These are phyloP conservation scores for Dicyrtomina minuta DNA, from an alignment of 2,888 invertebrate genomes.

Conservation along the genomic window DNA sequence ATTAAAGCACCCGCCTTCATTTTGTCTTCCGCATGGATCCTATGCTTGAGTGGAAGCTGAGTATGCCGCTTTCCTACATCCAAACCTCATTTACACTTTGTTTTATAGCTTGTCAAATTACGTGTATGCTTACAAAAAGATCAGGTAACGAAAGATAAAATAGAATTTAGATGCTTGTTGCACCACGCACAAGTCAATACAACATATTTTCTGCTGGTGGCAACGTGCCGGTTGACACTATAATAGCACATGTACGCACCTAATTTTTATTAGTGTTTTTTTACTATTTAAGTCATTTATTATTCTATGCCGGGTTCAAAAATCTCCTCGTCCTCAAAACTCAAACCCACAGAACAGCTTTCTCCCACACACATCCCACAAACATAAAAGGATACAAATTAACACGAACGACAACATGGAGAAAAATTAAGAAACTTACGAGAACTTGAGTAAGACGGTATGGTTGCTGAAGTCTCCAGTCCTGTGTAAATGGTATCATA, in stretches of 20 bases:
- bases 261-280: slow-evolving; percentile 1
- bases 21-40: background rate
- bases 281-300: background rate
- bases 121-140: slow-evolving; percentile 9
- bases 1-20: slow-evolving; percentile 15
- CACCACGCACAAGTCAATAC: background rate
- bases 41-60: background rate
- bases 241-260: background rate
- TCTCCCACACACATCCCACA: background rate
- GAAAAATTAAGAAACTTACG: slow-evolving; percentile 33
- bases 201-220: background rate
- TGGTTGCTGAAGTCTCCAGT: slow-evolving; percentile 44
- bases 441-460: slow-evolving; percentile 39
- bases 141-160: slow-evolving; percentile 6
- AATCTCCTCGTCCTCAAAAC: too few species aligned
- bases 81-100: slow-evolving; percentile 22
- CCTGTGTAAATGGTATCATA: slow-evolving; percentile 43
- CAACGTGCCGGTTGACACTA: slow-evolving; percentile 4
- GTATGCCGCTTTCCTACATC: background rate
- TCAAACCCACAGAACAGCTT: too few species aligned
- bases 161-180: background rate
- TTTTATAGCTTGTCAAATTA: slow-evolving; percentile 4
- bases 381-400: background rate
- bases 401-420: background rate
- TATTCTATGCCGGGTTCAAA: background rate